These are phyloP conservation scores for Lagenorhynchus albirostris DNA, from an alignment of 2,113 vertebrate species.

Conservation along the genomic window DNA sequence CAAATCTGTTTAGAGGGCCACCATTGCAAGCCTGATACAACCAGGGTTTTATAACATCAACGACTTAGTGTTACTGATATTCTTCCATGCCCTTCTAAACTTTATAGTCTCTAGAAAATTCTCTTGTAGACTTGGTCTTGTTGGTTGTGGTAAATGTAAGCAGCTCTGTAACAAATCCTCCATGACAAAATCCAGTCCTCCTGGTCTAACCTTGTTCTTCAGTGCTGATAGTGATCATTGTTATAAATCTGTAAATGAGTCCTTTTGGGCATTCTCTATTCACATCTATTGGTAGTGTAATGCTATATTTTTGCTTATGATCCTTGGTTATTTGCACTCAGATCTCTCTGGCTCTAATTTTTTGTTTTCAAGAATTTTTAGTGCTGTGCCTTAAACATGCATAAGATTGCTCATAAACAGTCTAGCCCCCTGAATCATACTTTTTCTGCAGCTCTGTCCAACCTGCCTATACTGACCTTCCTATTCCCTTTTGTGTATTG, in stretches of 20 bases:
- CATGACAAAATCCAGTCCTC: background rate
- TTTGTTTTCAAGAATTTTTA: background rate
- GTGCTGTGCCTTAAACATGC: background rate
- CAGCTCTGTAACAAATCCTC: background rate
- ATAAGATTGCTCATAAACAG: background rate
- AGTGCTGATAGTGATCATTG: background rate
- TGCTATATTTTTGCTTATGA: background rate
- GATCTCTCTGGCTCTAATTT: background rate
- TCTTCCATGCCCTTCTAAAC: background rate
- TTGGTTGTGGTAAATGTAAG: background rate
- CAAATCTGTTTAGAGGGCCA: constrained; percentile 20
- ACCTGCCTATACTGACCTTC: background rate
- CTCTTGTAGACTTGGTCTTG: background rate
- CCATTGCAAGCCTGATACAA: background rate
- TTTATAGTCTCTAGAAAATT: background rate
- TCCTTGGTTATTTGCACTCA: background rate
- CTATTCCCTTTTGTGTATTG: background rate
- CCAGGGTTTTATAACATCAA: constrained; percentile 11
- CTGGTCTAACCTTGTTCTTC: background rate
- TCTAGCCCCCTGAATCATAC: background rate
- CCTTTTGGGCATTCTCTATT: background rate
- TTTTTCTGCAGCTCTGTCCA: background rate
- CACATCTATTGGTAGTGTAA: background rate
- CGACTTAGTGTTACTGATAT: background rate
- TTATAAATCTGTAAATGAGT: background rate